Conservation (phyloP, 2,113 vertebrate genomes). For the Paramisgurnus dabryanus region DNA sequence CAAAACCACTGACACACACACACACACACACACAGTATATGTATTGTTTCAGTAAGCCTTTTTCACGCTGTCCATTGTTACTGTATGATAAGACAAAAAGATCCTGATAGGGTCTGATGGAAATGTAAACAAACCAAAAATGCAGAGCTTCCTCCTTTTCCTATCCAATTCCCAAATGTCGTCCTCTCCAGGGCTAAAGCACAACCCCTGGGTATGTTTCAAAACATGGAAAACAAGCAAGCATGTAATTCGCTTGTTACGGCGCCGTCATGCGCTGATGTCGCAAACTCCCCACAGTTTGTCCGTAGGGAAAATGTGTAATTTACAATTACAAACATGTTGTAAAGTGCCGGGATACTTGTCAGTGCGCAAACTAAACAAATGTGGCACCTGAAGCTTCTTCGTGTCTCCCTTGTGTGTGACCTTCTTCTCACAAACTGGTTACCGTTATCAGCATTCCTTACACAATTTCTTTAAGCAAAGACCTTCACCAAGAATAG, state of each 20-base stretch:
- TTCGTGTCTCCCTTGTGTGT: constrained; percentile 9
- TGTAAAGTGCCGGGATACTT: constrained; percentile 1
- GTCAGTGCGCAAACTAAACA: not conserved
- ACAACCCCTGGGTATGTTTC: not conserved
- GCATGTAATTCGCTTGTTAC: constrained; percentile 9
- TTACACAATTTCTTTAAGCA: not conserved
- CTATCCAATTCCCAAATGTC: constrained; percentile 8
- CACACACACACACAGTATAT: not conserved
- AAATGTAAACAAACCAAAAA: constrained; percentile 33
- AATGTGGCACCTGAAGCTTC: constrained; percentile 16
- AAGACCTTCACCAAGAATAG: not conserved
- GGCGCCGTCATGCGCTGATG: not conserved
- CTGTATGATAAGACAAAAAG: constrained; percentile 15
- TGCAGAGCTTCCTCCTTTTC: constrained; percentile 36
- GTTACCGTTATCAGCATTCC: not conserved
- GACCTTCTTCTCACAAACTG: not conserved
- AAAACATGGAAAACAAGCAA: constrained; percentile 7
- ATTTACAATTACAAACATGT: constrained; percentile 33
- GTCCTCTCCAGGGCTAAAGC: not conserved
- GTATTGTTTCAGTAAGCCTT: constrained; percentile 38
- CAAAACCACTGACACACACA: not conserved
- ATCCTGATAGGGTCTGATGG: constrained; percentile 30
- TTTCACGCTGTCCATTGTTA: constrained; percentile 36
- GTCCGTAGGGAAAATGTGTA: constrained; percentile 37
- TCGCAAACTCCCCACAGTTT: constrained; percentile 26